Percentiles rank a stretch among this genome's conserved stretches.
Conservation (phyloP, 2,113 vertebrate genomes). For the Pygoscelis adeliae region DNA sequence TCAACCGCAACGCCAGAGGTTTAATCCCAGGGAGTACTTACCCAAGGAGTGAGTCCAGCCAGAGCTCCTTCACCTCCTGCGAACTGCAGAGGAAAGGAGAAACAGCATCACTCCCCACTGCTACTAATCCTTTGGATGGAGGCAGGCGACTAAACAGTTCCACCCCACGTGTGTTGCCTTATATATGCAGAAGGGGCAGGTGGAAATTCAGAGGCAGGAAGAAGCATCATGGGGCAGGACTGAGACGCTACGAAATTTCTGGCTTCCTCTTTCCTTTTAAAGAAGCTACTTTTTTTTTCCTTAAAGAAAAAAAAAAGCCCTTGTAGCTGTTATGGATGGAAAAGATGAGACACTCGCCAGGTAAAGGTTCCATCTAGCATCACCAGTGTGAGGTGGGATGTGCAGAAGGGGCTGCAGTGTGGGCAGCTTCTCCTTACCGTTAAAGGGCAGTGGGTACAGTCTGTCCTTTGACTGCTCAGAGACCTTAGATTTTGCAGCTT, state of each 20-base stretch:
- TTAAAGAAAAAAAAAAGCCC: not conserved
- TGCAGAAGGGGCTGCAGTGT: constrained; percentile 15
- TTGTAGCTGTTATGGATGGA: constrained; percentile 55
- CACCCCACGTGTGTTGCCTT: constrained; percentile 60
- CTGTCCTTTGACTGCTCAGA: not conserved
- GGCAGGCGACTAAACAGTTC: constrained; percentile 49
- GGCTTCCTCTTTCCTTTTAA: constrained; percentile 84
- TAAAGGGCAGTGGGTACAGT: not conserved
- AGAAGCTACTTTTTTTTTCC: not conserved
- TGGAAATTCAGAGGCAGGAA: constrained; percentile 90
- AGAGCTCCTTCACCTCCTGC: constrained; percentile 80
- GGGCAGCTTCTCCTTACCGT: not conserved
- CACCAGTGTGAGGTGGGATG: constrained; percentile 52
- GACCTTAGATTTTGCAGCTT: not conserved
- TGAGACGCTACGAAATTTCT: constrained; percentile 28
- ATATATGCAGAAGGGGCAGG: constrained; percentile 70
- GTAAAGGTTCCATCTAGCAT: constrained; percentile 60
- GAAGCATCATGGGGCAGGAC: constrained; percentile 80
- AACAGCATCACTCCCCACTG: constrained; percentile 74
- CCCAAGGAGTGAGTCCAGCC: constrained; percentile 81
- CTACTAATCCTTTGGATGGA: constrained; percentile 66
- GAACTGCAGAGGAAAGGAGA: constrained; percentile 68
- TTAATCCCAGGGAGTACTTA: constrained; percentile 62
- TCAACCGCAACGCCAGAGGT: accelerated
- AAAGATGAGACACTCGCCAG: constrained; percentile 69